Evolutionary conservation across 2,888 invertebrate species (phyloP).

Genomic region (Argyra leucocephala): DNA sequence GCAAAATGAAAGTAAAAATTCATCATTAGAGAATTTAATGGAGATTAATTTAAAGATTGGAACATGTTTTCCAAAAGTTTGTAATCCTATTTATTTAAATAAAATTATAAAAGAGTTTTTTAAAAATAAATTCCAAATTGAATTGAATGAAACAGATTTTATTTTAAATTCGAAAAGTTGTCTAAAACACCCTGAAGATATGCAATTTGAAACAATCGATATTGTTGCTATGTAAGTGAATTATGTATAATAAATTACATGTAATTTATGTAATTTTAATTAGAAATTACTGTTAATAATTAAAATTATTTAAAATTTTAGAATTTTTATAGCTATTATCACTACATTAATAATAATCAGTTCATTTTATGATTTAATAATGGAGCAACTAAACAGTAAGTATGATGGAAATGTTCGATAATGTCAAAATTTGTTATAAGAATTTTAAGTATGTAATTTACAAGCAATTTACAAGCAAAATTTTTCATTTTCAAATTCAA

Average conservation of each 20-base stretch:
- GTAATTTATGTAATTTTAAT: background rate
- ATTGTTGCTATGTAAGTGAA: slow-evolving; percentile 38
- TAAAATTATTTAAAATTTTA: slow-evolving; percentile 1
- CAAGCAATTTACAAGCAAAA: too few relatives aligned
- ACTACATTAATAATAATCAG: slow-evolving; percentile 16
- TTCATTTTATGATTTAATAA: slow-evolving; percentile 21
- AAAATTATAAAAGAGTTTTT: slow-evolving; percentile 30
- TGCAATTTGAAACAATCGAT: slow-evolving; percentile 32
- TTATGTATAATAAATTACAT: background rate
- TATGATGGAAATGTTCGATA: too few relatives aligned
- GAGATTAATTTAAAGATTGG: slow-evolving; percentile 7
- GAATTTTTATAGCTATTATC: slow-evolving; percentile 17
- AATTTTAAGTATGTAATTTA: too few relatives aligned
- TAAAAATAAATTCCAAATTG: slow-evolving; percentile 17
- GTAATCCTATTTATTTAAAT: slow-evolving; percentile 24
- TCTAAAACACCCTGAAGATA: slow-evolving; percentile 20
- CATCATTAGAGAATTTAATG: background rate
- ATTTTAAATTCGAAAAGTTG: slow-evolving; percentile 33
- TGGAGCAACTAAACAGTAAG: slow-evolving; percentile 17
- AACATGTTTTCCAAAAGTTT: slow-evolving; percentile 14
- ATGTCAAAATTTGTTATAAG: too few relatives aligned
- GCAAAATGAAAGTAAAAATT: background rate
- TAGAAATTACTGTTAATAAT: background rate
- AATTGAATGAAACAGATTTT: slow-evolving; percentile 13
- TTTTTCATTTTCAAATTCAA: background rate